Percentiles rank a stretch among this genome's conserved stretches.
Evolutionary conservation across 2,888 invertebrate genomes (phyloP).

Genomic region (Uropetala carovei): DNA sequence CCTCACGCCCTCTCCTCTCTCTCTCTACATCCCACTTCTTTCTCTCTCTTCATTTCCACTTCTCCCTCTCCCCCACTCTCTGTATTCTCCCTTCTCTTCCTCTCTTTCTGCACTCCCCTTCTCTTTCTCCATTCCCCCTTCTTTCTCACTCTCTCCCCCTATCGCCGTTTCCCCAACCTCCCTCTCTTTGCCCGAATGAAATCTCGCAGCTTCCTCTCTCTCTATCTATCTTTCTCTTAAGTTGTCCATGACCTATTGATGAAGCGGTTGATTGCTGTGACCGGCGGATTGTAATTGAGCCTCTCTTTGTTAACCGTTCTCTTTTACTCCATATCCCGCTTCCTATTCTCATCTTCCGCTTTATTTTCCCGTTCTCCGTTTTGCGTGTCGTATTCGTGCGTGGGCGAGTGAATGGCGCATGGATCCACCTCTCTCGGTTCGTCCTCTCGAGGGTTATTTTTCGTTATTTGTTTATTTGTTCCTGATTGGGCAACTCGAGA

Average conservation of each 20-base stretch:
- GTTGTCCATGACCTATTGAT: slow-evolving; percentile 45
- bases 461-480: too few species aligned
- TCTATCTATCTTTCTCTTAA: not conserved
- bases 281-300: slow-evolving; percentile 41
- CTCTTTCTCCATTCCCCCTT: too few species aligned
- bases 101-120: too few species aligned
- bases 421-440: not conserved
- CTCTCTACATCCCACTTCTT: too few species aligned
- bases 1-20: too few species aligned
- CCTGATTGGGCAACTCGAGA: too few species aligned
- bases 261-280: not conserved
- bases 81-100: too few species aligned
- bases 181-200: not conserved
- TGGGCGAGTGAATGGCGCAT: not conserved
- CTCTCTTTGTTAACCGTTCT: not conserved
- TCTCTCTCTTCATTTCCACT: too few species aligned
- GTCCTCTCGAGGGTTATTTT: not conserved
- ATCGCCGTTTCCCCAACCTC: too few species aligned
- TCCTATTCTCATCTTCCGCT: not conserved
- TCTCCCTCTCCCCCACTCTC: too few species aligned
- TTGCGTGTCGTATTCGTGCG: not conserved
- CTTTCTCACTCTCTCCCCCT: too few species aligned
- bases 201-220: slow-evolving; percentile 36
- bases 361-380: not conserved
- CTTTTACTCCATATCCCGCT: not conserved